Evolutionary conservation across 2,888 invertebrate genomes (phyloP), one percentile per base, ranked within the genome.

Genomic region (Carterocephalus palaemon): DNA sequence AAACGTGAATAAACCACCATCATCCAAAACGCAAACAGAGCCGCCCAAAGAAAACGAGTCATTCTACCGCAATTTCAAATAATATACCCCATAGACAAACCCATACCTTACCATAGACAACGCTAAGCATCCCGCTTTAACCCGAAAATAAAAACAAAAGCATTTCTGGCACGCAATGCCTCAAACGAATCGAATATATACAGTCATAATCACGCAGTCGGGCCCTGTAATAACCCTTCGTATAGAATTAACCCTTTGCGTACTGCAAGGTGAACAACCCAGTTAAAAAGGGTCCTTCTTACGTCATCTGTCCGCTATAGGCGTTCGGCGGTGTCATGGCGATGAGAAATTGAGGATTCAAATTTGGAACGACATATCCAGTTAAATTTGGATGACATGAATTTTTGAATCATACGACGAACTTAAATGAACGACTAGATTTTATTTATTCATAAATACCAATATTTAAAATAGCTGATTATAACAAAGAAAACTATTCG

Each of bases 231-330:
- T 66, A 73, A 75, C 82, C 84, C 82, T 79, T 71, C 63, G 67
- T 59, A 62, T 62, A 75, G 77, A 80, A 79, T 82, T 83, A 82
- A 83, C 84, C 84, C 83, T 83, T 81, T 80, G 74, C 74, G 72
- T 75, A 69, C 28, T 29, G 43, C 64, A 75, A 84, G 84, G 84
- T 84, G 85, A 85, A 85, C 82, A 83, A 84, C 83, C 85, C 79
- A 67, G 69, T 66, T 73, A 64, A 71, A 76, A 77, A 75, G 70
- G 75, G 71, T 74, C 76, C 72, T 75, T 64, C 73, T 68, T 67
- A 57, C 56, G 48, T 50, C 42, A 43, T 43, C 28, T 43, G 29
- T 36, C 42, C 38, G 39, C 34, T 22, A 20, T 38, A 45, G 24
- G 34, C 29, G 34, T 29, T 29, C 8, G 43, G 40, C 43, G 28